Evolutionary conservation across 2,888 invertebrate genomes (phyloP).

Genomic region (Halictus ligatus): DNA sequence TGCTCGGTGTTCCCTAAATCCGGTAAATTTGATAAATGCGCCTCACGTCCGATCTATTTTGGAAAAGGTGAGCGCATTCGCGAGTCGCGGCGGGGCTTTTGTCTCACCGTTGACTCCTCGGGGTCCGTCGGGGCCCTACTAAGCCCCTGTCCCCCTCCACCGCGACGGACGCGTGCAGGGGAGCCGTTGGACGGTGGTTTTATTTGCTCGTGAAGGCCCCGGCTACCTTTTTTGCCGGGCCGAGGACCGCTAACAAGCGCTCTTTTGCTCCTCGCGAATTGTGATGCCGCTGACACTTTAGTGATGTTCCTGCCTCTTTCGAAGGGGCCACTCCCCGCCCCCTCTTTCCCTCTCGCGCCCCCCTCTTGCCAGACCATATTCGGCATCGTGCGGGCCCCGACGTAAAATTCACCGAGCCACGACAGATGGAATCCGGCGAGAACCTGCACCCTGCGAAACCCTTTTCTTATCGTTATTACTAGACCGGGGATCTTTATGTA

Average conservation of each 20-base stretch:
- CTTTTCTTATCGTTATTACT: conserved; percentile 15
- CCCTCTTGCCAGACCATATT: conserved; percentile 63
- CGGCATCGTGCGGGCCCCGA: conserved; percentile 57
- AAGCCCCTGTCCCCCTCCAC: conserved; percentile 39
- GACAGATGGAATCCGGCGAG: conserved; percentile 43
- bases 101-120: conserved; percentile 23
- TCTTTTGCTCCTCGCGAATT: conserved; percentile 82
- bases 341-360: conserved; percentile 20
- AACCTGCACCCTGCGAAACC: conserved; percentile 19
- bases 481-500: neutral
- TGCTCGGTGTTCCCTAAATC: neutral
- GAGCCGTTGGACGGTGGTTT: conserved; percentile 56
- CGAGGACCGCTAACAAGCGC: conserved; percentile 82
- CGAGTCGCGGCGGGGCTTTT: conserved; percentile 43
- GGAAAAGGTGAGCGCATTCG: conserved; percentile 34
- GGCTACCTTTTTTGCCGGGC: conserved; percentile 78
- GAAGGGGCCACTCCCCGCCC: conserved; percentile 43
- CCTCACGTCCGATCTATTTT: conserved; percentile 19
- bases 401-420: conserved; percentile 64
- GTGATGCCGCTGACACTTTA: conserved; percentile 84
- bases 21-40: conserved; percentile 20
- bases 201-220: conserved; percentile 62
- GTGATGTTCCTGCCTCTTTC: conserved; percentile 81
- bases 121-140: neutral
- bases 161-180: conserved; percentile 63